phyloP scores from a whole-genome alignment of 2,797 vertebrate genomes.

The Huso huso region DNA sequence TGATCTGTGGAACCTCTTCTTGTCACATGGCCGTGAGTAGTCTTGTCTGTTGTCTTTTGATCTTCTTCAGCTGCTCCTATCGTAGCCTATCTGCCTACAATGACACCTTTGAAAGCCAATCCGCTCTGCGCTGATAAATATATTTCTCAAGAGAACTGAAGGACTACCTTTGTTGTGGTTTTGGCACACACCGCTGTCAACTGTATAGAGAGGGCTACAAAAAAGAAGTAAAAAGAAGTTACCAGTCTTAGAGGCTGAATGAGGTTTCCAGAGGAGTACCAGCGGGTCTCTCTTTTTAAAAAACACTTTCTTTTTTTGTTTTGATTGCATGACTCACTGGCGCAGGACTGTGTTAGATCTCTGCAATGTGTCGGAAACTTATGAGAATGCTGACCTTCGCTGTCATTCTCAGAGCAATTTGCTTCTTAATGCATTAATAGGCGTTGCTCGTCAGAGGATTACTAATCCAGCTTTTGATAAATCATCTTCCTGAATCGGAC shows the following conservation, averaged over 20 bases:
- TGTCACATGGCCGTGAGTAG: not conserved
- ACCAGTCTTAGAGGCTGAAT: not conserved
- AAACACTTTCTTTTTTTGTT: not conserved
- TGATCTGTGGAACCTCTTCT: not conserved
- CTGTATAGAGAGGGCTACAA: not conserved
- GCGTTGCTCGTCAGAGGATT: not conserved
- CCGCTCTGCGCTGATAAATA: not conserved
- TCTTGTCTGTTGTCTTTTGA: not conserved
- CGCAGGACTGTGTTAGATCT: not conserved
- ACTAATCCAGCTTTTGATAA: constrained; percentile 1
- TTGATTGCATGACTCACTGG: not conserved
- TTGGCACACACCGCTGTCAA: not conserved
- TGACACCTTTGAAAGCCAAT: not conserved
- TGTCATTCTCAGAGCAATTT: not conserved
- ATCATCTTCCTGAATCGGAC: not conserved
- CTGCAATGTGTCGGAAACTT: not conserved
- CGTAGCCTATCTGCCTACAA: not conserved
- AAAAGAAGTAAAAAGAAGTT: not conserved
- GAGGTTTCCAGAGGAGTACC: not conserved
- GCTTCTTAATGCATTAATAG: not conserved
- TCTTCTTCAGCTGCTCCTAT: not conserved
- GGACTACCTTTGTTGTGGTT: not conserved
- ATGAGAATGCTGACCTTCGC: not conserved
- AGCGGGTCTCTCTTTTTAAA: not conserved
- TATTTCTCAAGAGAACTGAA: not conserved